Base-by-base conservation (phyloP, 2,797 vertebrate genomes). In the Sciurus carolinensis region DNA sequence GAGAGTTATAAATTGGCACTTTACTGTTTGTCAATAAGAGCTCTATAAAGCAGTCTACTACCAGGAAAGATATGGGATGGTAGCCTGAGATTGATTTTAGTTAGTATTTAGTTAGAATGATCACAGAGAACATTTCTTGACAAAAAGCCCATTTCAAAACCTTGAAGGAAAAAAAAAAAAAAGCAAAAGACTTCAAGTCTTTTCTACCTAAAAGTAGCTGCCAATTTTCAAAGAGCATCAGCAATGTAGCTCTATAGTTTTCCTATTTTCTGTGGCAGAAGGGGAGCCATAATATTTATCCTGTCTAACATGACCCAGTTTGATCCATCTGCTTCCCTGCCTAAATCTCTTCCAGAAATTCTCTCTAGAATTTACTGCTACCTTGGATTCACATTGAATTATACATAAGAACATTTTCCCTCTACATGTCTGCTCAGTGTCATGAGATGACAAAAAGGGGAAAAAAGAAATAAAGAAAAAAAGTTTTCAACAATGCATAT, bases 381-480 rank as follows among this genome's bases (percentile, higher is more conserved):
- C 44, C 57, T 7, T 96, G 84, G 47, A 87, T 80, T 86, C 96
- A 91, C 77, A 57, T 52, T 96, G 95, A 97, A 97, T 97, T 95
- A 94, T 62, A 44, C 66, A 54, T 79, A 92, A 91, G 62, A 88
- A 88, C 47, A 90, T 95, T 91, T 90, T 73, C n/a, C 20, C 1
- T 17, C 72, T 82, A 42, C 5, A 30, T 7, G 33, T 44, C 39
- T 82, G 8, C 0, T 64, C 36, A 66, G 4, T 14, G 10, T 81
- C 59, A 81, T 47, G 36, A 90, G 12, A 75, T 14, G 72, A 7
- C 79, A 95, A 79, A 3, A 67, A 85, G 20, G 9, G 10, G 20
- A 8, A 22, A 44, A 26, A 24, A 47, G 72, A 39, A 15, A 33
- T 62, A n/a, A 26, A n/a, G 52, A 66, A 14, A 85, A 97, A 71